Base-by-base conservation (phyloP, 2,888 invertebrate species). In the Amblyjoppa proteus region DNA sequence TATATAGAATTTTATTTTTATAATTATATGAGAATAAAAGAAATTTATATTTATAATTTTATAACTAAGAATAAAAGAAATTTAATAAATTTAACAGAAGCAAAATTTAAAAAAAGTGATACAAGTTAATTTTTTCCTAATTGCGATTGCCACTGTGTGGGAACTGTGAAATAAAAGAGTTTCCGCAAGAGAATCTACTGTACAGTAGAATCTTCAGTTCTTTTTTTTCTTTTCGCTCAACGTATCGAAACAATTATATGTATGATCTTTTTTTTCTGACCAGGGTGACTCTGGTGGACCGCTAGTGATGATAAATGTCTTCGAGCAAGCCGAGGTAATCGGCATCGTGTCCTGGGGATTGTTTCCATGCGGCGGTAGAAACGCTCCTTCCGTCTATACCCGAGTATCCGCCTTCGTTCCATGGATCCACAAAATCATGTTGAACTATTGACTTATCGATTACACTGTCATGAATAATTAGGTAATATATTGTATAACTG, bases 281-380 rank as follows among this genome's bases (percentile, higher is more conserved):
- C 87, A 94, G 94, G 94, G 94, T 13, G 94, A 94, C 80, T 94
- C 94, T 0, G 94, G 94, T 3, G 94, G 94, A 53, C 94, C 94
- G 0, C 81, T 94, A 41, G 91, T 92, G 0, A 84, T 78, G 41
- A 81, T 71, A n/a, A 91, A 91, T 74, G 86, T 51, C 1, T 90
- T 91, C 74, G 91, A 89, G 5, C 89, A 91, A 82, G 89, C 88
- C 1, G 92, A 92, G 83, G 88, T 93, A 0, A 88, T 93, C 13
- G 94, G 94, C 11, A 90, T 94, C 49, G 94, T 94, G 0, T 94
- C 94, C 13, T 94, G 94, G 94, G 94, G 94, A 6, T 78, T 92
- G 5, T 92, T 93, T 66, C 94, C 94, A 3, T 94, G 94, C 78
- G 93, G 93, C 0, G 89, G 87, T 3, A 87, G 87, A 28, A 91